Evolutionary conservation across 2,113 vertebrate species (phyloP), one percentile per base, ranked within the genome.

Genomic region (Hemiscyllium ocellatum): DNA sequence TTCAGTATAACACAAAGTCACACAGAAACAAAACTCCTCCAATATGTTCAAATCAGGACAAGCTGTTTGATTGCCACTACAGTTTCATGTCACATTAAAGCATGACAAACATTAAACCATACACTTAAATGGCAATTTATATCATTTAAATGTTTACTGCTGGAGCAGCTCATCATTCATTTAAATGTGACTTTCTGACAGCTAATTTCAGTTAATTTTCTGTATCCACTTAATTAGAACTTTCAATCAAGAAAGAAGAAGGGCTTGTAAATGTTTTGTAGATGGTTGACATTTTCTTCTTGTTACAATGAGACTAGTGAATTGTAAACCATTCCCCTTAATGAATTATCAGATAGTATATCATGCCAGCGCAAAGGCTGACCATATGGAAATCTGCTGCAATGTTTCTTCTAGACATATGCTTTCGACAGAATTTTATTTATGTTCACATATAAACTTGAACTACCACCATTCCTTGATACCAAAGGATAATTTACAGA

Each of bases 51-150:
- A 99, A 99, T 99, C 98, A 99, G 98, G 99, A 98, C 98, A 98
- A 98, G 98, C 98, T 98, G 98, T 98, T 98, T 99, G 99, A 99
- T 99, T 99, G 98, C 99, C 99, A 99, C 98, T 98, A 98, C 98
- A 98, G 98, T 98, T 98, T 99, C 98, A 97, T 98, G 98, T 98
- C 98, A 98, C 98, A 99, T 99, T 99, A 99, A 99, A 98, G 98
- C 98, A 98, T 98, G 98, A 98, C 98, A 98, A 99, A 99, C 99
- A 99, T 99, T 99, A 99, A 98, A 98, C 98, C 97, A 98, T 98
- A 98, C 98, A 98, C 98, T 99, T 99, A 99, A 99, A 99, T 98
- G 98, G 98, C 98, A 98, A 99, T 99, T 99, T 99, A 99, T 99
- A 99, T 99, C 98, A 99, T 99, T 99, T 99, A 99, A 98, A 98